Base-by-base conservation (phyloP, 2,888 invertebrate species). In the Portevinia maculata region DNA sequence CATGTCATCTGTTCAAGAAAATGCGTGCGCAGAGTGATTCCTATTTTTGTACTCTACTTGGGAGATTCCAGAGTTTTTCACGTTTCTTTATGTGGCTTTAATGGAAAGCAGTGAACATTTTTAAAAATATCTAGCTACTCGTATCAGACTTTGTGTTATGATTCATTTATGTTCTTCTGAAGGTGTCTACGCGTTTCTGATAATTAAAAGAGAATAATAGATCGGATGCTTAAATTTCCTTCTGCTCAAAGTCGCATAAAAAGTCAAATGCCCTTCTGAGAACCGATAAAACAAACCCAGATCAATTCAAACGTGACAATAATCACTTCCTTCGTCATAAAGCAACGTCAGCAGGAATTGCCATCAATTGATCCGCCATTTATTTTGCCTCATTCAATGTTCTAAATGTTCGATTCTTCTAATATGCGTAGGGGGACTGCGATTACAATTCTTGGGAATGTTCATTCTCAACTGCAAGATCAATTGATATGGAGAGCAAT, bases 241-340 rank as follows among this genome's bases (percentile, higher is more conserved):
- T n/a, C 15, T n/a, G n/a, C 13, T 15, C 11, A 41, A 24, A 13
- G 28, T 7, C 8, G 13, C 9, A 53, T 32, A 32, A 9, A 7
- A 34, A 34, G 19, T n/a, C 11, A 6, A 17, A 13, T 19, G 5
- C 7, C 17, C 19, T 46, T 19, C 71, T 48, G 60, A 60, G 60
- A 71, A 78, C 17, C 55, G 39, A 71, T 78, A 48, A 32, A 69
- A 76, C 19, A 28, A 62, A 11, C 41, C 41, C 41, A 69, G 24
- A 62, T 62, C 59, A 32, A 13, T 30, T 41, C 55, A 50, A 67
- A 79, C 28, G 46, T 41, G 13, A n/a, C 70, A 64, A 64, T 70
- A 75, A 81, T 70, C 81, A 75, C 81, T 81, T 76, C 81, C 81
- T 70, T 53, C 17, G 65, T 76, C 65, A 67, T 78, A 78, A 78